Conservation (phyloP, 2,888 invertebrate genomes). For the Blastobasis lacticolella region DNA sequence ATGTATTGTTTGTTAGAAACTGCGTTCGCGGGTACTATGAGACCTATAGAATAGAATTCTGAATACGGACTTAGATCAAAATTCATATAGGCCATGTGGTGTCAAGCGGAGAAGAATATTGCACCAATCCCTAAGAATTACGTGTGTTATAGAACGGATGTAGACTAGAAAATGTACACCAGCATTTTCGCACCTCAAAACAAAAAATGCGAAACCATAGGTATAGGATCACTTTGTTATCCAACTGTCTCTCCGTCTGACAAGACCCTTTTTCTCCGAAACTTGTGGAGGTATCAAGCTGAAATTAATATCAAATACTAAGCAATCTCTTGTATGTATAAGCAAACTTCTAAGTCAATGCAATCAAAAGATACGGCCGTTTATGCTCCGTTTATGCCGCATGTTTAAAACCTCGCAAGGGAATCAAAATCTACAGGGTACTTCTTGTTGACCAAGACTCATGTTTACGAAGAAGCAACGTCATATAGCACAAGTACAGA, state of each 20-base stretch:
- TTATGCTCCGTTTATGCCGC: not conserved
- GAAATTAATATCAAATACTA: not conserved
- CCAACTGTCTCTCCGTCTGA: not conserved
- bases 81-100: no score
- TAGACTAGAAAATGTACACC: no score
- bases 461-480: not conserved
- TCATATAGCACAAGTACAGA: not conserved
- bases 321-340: no score
- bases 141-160: no score
- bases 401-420: not conserved
- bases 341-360: not conserved
- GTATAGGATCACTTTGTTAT: not conserved
- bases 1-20: no score
- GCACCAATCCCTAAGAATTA: no score
- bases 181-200: no score
- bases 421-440: not conserved
- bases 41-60: no score
- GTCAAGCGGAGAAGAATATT: no score
- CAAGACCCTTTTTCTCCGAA: not conserved
- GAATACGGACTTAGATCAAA: no score
- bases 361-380: not conserved
- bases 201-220: not conserved
- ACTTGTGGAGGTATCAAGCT: not conserved
- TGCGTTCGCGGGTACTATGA: no score
- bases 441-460: not conserved